phyloP scores from a whole-genome alignment of 2,797 vertebrate species.

The Squalus acanthias region DNA sequence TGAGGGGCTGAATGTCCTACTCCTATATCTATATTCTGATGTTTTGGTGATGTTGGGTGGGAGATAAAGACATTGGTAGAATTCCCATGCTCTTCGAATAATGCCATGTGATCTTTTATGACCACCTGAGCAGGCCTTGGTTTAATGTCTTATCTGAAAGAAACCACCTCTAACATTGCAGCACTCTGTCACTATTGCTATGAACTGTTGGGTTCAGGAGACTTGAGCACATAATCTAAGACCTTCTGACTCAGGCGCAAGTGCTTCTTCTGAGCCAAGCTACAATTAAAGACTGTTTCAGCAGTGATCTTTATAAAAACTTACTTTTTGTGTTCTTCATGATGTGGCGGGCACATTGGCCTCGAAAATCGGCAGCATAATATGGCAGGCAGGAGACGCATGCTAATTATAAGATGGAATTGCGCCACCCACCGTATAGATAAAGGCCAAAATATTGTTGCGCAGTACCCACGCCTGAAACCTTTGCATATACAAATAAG shows the following conservation, averaged over 20 bases:
- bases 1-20: too few species aligned
- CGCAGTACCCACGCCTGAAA: background rate
- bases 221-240: too few species aligned
- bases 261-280: background rate
- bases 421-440: background rate
- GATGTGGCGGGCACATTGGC: too few species aligned
- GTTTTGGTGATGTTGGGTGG: too few species aligned
- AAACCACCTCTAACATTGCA: background rate
- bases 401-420: background rate
- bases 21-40: too few species aligned
- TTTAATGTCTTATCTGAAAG: background rate
- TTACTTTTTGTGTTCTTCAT: too few species aligned
- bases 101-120: too few species aligned
- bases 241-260: background rate
- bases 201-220: background rate
- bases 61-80: too few species aligned
- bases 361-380: too few species aligned
- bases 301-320: background rate
- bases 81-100: too few species aligned
- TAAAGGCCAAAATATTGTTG: background rate
- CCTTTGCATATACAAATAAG: background rate
- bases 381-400: background rate
- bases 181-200: background rate
- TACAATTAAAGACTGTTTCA: background rate
- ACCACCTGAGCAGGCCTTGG: background rate